Evolutionary conservation across 2,888 invertebrate genomes (phyloP).

Genomic region (Eutolmus rufibarbis): DNA sequence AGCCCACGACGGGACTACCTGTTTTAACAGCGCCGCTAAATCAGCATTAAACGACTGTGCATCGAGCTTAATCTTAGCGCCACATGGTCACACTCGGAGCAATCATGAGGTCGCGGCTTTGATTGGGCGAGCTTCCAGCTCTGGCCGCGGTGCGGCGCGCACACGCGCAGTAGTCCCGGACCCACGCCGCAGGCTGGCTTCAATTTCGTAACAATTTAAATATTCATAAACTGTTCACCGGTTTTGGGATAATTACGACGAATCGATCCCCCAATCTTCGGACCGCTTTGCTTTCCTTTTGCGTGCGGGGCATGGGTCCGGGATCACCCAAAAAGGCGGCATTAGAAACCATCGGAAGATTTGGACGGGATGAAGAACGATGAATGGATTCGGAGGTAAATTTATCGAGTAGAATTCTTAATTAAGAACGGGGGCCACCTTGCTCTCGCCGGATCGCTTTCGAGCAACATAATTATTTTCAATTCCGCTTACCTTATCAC

Average conservation of each 20-base stretch:
- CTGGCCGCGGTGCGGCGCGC: background rate
- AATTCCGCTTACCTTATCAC: conserved; percentile 34
- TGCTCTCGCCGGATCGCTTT: background rate
- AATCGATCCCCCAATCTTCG: background rate
- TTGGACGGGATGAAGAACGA: background rate
- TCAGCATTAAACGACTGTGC: background rate
- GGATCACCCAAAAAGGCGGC: background rate
- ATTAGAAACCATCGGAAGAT: background rate
- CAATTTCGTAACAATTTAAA: conserved; percentile 18
- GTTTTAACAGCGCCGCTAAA: background rate
- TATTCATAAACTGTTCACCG: conserved; percentile 36
- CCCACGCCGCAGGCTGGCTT: background rate
- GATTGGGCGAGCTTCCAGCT: background rate
- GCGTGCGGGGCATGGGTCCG: background rate
- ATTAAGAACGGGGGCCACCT: conserved; percentile 29
- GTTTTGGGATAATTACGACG: conserved; percentile 37
- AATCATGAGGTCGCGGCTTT: background rate
- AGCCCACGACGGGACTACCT: conserved; percentile 11
- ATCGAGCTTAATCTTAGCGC: conserved; percentile 36
- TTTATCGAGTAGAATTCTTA: conserved; percentile 35
- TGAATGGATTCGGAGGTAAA: conserved; percentile 2
- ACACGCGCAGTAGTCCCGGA: background rate
- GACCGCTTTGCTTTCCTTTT: background rate
- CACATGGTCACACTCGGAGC: background rate
- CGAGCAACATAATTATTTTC: conserved; percentile 8